Percentiles rank a stretch among this genome's conserved stretches.
Evolutionary conservation across 2,113 vertebrate species (phyloP).

Genomic region (Geothlypis trichas): DNA sequence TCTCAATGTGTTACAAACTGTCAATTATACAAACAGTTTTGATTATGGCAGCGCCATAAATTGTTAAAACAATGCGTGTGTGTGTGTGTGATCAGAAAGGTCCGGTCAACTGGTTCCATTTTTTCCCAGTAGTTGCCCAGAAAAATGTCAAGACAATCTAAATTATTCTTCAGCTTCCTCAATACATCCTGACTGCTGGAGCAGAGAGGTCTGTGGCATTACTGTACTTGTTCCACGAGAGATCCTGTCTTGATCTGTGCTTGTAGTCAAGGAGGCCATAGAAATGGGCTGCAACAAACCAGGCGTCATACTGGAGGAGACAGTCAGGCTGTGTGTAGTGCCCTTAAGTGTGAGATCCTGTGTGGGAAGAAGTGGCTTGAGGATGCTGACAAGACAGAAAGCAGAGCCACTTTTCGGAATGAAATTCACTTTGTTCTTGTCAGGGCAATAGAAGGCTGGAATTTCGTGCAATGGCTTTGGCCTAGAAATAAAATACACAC

Average conservation of each 20-base stretch:
- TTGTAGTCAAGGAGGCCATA: conserved; percentile 79
- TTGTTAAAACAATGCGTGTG: conserved; percentile 14
- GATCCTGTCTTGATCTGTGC: conserved; percentile 82
- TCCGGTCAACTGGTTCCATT: conserved; percentile 17
- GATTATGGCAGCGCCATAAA: background rate
- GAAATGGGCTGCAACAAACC: conserved; percentile 81
- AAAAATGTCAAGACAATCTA: background rate
- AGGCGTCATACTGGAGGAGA: conserved; percentile 82
- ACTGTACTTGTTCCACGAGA: conserved; percentile 84
- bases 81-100: conserved; percentile 9
- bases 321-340: conserved; percentile 87
- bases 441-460: conserved; percentile 95
- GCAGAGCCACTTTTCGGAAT: conserved; percentile 99
- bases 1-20: conserved; percentile 7
- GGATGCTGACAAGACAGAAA: conserved; percentile 99
- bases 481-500: conserved; percentile 75
- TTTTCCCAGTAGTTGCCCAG: conserved; percentile 18
- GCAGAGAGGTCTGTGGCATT: conserved; percentile 82
- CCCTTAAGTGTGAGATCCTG: conserved; percentile 89
- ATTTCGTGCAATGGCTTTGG: conserved; percentile 92
- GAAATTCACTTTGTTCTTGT: conserved; percentile 99
- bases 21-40: conserved; percentile 17
- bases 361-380: conserved; percentile 93
- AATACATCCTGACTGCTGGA: conserved; percentile 78
- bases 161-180: conserved; percentile 92